Percentiles rank a stretch among this genome's conserved stretches.
phyloP scores from a whole-genome alignment of 2,888 invertebrate species.

The Phorcus lineatus region DNA sequence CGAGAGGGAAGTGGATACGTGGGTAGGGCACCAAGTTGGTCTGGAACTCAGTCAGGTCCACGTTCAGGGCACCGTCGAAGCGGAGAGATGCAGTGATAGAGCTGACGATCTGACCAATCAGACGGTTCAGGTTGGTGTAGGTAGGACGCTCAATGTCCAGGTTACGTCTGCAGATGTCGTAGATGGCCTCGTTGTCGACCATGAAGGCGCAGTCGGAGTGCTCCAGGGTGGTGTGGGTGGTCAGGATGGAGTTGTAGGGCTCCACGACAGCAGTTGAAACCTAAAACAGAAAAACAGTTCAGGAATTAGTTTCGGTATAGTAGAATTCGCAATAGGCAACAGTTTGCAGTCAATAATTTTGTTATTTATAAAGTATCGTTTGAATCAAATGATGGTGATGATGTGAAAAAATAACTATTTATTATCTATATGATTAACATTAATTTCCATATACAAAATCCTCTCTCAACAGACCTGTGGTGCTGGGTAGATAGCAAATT shows the following conservation, averaged over 20 bases:
- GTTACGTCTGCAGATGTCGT: constrained; percentile 89
- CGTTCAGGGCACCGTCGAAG: constrained; percentile 78
- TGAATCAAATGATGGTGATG: too few species aligned
- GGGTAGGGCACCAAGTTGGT: constrained; percentile 83
- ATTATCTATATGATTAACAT: too few species aligned
- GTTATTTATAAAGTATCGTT: too few species aligned
- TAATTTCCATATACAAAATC: too few species aligned
- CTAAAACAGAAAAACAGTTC: too few species aligned
- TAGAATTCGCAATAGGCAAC: too few species aligned
- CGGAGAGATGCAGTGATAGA: constrained; percentile 77
- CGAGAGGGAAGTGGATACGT: constrained; percentile 90
- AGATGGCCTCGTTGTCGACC: constrained; percentile 93
- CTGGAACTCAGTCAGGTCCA: constrained; percentile 77
- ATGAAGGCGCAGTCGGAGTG: constrained; percentile 98
- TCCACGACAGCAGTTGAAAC: constrained; percentile 89
- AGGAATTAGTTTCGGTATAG: too few species aligned
- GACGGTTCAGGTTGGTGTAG: constrained; percentile 92
- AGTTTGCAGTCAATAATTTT: too few species aligned
- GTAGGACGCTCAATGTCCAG: constrained; percentile 90
- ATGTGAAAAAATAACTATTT: too few species aligned
- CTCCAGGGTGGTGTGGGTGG: constrained; percentile 94
- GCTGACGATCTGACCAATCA: constrained; percentile 89
- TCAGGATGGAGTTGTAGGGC: constrained; percentile 96
- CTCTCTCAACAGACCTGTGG: constrained; percentile 76
- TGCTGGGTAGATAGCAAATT: constrained; percentile 90